Evolutionary conservation across 2,113 vertebrate species (phyloP).

Genomic region (Isurus oxyrinchus): DNA sequence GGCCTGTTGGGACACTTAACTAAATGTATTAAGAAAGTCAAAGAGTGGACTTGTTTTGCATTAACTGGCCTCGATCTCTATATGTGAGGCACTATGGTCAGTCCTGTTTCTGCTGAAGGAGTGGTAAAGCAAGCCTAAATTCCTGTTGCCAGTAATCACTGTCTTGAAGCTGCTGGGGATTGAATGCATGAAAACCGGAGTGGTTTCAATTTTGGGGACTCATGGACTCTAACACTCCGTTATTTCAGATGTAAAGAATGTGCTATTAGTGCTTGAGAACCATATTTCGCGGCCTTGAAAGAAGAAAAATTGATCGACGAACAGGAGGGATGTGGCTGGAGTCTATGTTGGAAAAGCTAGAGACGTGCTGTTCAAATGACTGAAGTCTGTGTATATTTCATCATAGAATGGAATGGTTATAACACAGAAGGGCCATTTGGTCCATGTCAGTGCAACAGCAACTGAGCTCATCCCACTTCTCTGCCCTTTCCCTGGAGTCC

Average conservation of each 20-base stretch:
- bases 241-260: background rate
- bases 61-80: background rate
- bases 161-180: background rate
- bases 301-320: background rate
- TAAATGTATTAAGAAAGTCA: background rate
- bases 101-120: background rate
- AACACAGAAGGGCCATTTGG: no score
- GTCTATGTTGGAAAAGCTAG: background rate
- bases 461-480: no score
- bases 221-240: background rate
- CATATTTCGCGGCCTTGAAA: background rate
- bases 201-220: background rate
- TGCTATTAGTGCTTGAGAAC: background rate
- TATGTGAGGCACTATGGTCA: background rate
- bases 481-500: no score
- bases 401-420: no score
- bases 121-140: background rate
- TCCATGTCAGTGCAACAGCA: no score
- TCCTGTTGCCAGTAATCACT: background rate
- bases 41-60: background rate
- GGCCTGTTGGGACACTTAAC: background rate
- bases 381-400: background rate
- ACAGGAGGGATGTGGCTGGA: background rate
- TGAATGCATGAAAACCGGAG: background rate
- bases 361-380: background rate